phyloP scores from a whole-genome alignment of 2,888 invertebrate genomes.

The Thymelicus acteon region DNA sequence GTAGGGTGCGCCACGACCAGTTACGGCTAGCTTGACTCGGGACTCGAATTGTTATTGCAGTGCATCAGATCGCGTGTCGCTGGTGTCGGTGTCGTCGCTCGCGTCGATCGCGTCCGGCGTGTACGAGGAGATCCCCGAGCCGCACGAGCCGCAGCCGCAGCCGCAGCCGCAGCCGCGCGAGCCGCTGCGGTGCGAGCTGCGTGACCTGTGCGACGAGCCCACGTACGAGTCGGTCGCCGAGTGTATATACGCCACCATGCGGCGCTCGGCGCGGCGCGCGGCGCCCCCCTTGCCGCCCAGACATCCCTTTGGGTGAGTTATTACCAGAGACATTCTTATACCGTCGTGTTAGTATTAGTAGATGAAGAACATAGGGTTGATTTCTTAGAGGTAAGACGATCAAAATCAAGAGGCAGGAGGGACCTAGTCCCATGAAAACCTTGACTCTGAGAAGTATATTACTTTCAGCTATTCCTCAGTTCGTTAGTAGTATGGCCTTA shows the following conservation, averaged over 20 bases:
- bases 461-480: too few relatives aligned
- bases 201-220: constrained; percentile 63
- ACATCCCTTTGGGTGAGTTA: constrained; percentile 48
- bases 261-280: constrained; percentile 51
- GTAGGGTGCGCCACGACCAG: too few relatives aligned
- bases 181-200: constrained; percentile 41
- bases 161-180: constrained; percentile 55
- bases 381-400: too few relatives aligned
- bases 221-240: constrained; percentile 74
- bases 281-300: constrained; percentile 62
- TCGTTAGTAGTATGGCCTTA: too few relatives aligned
- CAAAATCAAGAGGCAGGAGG: too few relatives aligned
- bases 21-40: too few relatives aligned
- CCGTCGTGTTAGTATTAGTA: too few relatives aligned
- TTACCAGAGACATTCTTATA: background rate
- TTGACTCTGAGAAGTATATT: too few relatives aligned
- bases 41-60: constrained; percentile 44
- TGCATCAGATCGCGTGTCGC: constrained; percentile 67
- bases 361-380: too few relatives aligned
- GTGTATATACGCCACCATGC: constrained; percentile 66
- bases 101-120: constrained; percentile 86
- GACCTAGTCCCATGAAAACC: too few relatives aligned
- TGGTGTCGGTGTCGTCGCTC: constrained; percentile 70
- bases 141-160: constrained; percentile 45
- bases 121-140: constrained; percentile 88